Evolutionary conservation across 2,797 vertebrate genomes (phyloP).

Genomic region (Dryobates pubescens): DNA sequence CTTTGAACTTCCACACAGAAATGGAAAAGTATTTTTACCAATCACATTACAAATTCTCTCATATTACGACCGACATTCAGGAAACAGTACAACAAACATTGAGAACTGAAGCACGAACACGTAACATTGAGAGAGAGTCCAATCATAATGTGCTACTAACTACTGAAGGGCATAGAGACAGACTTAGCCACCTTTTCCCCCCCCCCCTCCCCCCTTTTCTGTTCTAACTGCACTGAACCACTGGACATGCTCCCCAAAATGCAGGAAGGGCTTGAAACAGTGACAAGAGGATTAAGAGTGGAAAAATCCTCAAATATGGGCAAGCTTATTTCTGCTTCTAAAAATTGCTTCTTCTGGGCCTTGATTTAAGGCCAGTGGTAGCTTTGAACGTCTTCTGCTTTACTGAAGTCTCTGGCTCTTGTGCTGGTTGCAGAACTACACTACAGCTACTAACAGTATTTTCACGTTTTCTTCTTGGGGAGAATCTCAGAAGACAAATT

Average conservation of each 20-base stretch:
- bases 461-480: background rate
- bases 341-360: slow-evolving; percentile 1
- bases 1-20: slow-evolving; percentile 5
- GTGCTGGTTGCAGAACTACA: background rate
- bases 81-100: slow-evolving; percentile 29
- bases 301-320: slow-evolving; percentile 11
- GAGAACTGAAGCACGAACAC: slow-evolving; percentile 25
- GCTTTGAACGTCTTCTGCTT: background rate
- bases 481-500: background rate
- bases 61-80: slow-evolving; percentile 40
- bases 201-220: background rate
- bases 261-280: slow-evolving; percentile 17
- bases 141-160: background rate
- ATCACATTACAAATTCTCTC: slow-evolving; percentile 14
- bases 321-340: slow-evolving; percentile 28
- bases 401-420: background rate
- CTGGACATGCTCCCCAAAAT: background rate
- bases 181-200: background rate
- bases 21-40: slow-evolving; percentile 30
- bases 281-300: background rate
- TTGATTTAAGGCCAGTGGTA: background rate
- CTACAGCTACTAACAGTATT: background rate
- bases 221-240: background rate
- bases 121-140: slow-evolving; percentile 37
- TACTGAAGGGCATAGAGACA: slow-evolving; percentile 22